Conservation (phyloP, 2,797 vertebrate genomes). For the Onychomys leucogaster region DNA sequence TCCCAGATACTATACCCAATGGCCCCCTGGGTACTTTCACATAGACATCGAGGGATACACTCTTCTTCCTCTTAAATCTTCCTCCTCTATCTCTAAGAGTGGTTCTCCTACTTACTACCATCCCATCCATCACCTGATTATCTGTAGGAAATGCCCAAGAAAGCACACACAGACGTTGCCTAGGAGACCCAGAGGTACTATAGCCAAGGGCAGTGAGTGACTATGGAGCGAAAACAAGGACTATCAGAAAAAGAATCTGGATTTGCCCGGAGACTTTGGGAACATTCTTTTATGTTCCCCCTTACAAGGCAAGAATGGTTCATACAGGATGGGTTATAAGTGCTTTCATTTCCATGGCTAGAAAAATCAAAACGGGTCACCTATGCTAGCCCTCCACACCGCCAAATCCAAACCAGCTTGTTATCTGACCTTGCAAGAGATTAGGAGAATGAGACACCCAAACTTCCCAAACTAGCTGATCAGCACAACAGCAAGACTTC, state of each 20-base stretch:
- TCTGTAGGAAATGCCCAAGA: background rate
- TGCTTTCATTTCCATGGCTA: constrained; percentile 28
- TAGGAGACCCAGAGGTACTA: background rate
- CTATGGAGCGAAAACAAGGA: background rate
- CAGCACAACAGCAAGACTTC: background rate
- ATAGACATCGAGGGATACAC: background rate
- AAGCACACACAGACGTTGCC: background rate
- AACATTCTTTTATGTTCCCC: background rate
- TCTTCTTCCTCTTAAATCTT: background rate
- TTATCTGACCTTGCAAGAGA: background rate
- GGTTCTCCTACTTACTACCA: background rate
- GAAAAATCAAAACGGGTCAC: background rate
- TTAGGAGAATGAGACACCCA: background rate
- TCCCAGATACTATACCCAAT: background rate
- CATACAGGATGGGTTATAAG: background rate
- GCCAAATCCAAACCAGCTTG: background rate
- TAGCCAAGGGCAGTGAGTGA: background rate
- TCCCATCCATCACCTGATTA: background rate
- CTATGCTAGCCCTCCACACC: background rate
- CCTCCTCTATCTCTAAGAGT: background rate
- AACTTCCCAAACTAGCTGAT: background rate
- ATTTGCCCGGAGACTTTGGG: background rate
- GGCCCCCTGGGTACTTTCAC: background rate
- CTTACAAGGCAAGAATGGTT: background rate
- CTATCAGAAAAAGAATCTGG: background rate